Conservation (phyloP, 2,888 invertebrate genomes). For the Drosophila imparisetae region DNA sequence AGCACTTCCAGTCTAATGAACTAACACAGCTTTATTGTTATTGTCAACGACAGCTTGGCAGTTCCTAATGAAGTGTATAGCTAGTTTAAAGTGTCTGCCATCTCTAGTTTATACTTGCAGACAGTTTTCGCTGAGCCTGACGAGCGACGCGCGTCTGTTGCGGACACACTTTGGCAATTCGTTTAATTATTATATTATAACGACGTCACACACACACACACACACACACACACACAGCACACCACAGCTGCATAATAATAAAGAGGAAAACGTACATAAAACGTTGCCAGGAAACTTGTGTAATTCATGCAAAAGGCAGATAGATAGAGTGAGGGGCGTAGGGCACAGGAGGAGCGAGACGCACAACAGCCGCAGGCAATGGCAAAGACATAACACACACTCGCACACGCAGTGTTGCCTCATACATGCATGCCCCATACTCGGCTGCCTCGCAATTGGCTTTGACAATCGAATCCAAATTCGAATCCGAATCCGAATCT, state of each 20-base stretch:
- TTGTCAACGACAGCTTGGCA: neutral
- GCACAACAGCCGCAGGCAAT: slow-evolving; percentile 59
- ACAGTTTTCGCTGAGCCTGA: slow-evolving; percentile 42
- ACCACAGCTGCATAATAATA: slow-evolving; percentile 67
- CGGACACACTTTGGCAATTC: slow-evolving; percentile 82
- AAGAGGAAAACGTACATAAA: slow-evolving; percentile 77
- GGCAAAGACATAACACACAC: slow-evolving; percentile 31
- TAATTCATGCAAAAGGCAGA: slow-evolving; percentile 73
- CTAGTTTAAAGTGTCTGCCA: slow-evolving; percentile 24
- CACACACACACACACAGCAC: slow-evolving; percentile 8
- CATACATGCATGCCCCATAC: slow-evolving; percentile 61
- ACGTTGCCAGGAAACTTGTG: slow-evolving; percentile 76
- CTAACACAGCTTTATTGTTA: neutral
- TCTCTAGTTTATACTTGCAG: slow-evolving; percentile 35
- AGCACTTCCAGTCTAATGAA: slow-evolving; percentile 2
- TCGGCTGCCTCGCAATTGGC: slow-evolving; percentile 49
- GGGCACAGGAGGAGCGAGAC: slow-evolving; percentile 3
- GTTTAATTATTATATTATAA: slow-evolving; percentile 82
- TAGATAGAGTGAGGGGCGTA: slow-evolving; percentile 15
- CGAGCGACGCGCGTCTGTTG: slow-evolving; percentile 70
- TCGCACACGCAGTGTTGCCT: slow-evolving; percentile 35
- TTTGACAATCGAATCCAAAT: slow-evolving; percentile 76
- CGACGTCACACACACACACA: slow-evolving; percentile 34
- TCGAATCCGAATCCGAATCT: slow-evolving; percentile 47
- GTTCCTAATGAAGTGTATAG: slow-evolving; percentile 10